phyloP scores from a whole-genome alignment of 2,888 invertebrate genomes.

The Zygothrica quintamaculata region DNA sequence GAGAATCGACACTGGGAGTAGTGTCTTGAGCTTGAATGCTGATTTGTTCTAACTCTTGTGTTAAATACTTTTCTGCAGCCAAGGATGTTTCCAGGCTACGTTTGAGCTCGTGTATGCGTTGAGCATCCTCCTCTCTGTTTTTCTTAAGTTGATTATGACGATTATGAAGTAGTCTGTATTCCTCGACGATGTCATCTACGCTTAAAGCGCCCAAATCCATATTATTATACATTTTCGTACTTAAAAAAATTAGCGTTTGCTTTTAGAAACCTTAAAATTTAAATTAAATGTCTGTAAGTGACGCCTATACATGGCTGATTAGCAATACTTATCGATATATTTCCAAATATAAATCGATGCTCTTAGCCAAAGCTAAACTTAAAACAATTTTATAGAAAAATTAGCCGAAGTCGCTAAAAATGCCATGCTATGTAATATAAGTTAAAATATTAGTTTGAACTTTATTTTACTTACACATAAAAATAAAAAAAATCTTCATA shows the following conservation, averaged over 20 bases:
- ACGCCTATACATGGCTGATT: constrained; percentile 29
- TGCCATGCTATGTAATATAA: too few relatives aligned
- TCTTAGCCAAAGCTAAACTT: too few relatives aligned
- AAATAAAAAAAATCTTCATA: too few relatives aligned
- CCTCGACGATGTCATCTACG: constrained; percentile 81
- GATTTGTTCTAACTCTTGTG: constrained; percentile 81
- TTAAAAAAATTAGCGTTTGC: neutral
- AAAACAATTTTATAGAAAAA: too few relatives aligned
- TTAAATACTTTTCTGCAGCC: constrained; percentile 79
- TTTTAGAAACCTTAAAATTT: constrained; percentile 31
- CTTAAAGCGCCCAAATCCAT: constrained; percentile 67
- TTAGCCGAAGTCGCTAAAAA: too few relatives aligned
- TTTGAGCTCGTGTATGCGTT: constrained; percentile 82
- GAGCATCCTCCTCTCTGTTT: constrained; percentile 76
- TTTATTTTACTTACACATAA: too few relatives aligned
- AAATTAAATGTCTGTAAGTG: constrained; percentile 38
- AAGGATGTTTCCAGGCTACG: constrained; percentile 80
- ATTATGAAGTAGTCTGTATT: constrained; percentile 77
- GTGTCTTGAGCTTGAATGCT: constrained; percentile 39
- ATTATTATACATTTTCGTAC: constrained; percentile 55
- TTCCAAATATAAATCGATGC: neutral
- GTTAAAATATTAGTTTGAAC: too few relatives aligned
- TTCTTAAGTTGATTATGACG: constrained; percentile 71
- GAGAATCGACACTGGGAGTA: constrained; percentile 24
- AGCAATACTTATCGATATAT: constrained; percentile 11